phyloP scores from a whole-genome alignment of 2,113 vertebrate genomes.

The Tautogolabrus adspersus region DNA sequence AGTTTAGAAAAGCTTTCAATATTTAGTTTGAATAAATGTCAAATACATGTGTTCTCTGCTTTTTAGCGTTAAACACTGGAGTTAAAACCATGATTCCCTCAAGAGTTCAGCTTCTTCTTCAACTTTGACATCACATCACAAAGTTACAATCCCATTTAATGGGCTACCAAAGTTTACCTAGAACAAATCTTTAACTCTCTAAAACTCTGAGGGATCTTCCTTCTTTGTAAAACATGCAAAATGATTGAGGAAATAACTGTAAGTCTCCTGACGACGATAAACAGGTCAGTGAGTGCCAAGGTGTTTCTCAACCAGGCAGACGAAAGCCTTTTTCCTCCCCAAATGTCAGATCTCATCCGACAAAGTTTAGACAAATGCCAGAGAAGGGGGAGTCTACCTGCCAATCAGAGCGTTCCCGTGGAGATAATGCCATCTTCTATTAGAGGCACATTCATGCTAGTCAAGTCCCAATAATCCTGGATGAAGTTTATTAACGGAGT shows the following conservation, averaged over 20 bases:
- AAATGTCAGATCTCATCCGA: conserved; percentile 3
- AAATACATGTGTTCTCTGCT: not conserved
- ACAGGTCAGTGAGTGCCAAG: conserved; percentile 7
- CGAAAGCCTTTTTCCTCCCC: conserved; percentile 10
- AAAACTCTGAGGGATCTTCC: not conserved
- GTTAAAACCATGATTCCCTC: not conserved
- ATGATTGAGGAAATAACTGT: not conserved
- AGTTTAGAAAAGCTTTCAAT: not conserved
- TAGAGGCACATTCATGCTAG: not conserved
- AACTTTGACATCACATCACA: not conserved
- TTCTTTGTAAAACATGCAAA: conserved; percentile 17
- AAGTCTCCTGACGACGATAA: conserved; percentile 15
- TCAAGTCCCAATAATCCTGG: conserved; percentile 45
- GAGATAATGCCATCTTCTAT: conserved; percentile 29
- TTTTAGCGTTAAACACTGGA: not conserved
- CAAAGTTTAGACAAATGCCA: conserved; percentile 47
- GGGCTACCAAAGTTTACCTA: not conserved
- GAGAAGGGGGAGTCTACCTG: conserved; percentile 16
- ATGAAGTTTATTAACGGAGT: conserved; percentile 35
- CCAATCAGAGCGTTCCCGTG: conserved; percentile 18
- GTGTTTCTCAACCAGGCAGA: conserved; percentile 1
- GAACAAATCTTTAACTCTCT: not conserved
- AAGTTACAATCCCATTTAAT: not conserved
- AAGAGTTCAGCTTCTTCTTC: not conserved
- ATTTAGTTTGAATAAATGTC: not conserved